These are phyloP conservation scores for Corythaixoides concolor DNA, from an alignment of 2,113 vertebrate species.

Conservation along the genomic window DNA sequence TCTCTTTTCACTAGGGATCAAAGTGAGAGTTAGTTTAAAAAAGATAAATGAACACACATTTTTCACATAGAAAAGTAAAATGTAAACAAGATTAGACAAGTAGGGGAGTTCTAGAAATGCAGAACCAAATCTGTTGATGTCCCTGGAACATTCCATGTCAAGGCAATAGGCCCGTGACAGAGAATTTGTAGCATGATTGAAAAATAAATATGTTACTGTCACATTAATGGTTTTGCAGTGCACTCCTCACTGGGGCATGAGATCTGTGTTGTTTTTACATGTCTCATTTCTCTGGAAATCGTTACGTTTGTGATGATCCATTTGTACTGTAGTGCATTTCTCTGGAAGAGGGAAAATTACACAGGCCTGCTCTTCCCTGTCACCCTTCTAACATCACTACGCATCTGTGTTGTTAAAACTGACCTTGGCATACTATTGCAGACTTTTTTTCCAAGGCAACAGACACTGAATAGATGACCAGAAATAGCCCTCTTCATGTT, in stretches of 20 bases:
- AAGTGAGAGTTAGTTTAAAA: neutral
- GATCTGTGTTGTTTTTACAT: neutral
- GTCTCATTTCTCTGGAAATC: conserved; percentile 5
- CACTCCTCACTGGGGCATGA: neutral
- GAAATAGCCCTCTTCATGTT: conserved; percentile 53
- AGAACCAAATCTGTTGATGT: neutral
- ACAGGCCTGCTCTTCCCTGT: neutral
- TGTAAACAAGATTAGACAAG: neutral
- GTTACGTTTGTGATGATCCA: neutral
- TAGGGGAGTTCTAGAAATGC: neutral
- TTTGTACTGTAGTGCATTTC: neutral
- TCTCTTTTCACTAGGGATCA: neutral
- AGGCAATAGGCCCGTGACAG: neutral
- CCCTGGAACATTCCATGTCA: neutral
- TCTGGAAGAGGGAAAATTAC: conserved; percentile 19
- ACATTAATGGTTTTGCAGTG: neutral
- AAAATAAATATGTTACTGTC: neutral
- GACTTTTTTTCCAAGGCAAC: neutral
- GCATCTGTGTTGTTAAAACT: conserved; percentile 34
- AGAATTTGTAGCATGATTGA: neutral
- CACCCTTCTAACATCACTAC: conserved; percentile 25
- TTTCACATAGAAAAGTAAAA: neutral
- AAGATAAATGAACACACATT: neutral
- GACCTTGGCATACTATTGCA: conserved; percentile 4
- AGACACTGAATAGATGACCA: conserved; percentile 41